phyloP scores from a whole-genome alignment of 2,113 vertebrate species.

The Bubo bubo region DNA sequence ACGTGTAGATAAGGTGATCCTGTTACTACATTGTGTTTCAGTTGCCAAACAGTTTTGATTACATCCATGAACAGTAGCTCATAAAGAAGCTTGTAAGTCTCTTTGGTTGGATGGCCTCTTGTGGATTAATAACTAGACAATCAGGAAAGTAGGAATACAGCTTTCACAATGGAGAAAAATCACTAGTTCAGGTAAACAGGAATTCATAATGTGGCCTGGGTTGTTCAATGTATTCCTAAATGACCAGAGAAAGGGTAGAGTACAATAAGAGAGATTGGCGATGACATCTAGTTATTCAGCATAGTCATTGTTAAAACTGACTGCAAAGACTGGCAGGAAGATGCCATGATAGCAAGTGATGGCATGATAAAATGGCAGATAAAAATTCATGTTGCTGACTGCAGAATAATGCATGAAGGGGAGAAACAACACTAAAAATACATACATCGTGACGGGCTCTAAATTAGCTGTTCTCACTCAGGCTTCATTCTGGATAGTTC shows the following conservation, averaged over 20 bases:
- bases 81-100: background rate
- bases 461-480: conserved; percentile 3
- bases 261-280: background rate
- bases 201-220: background rate
- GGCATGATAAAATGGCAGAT: background rate
- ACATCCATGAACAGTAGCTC: background rate
- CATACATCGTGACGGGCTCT: background rate
- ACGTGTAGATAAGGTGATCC: background rate
- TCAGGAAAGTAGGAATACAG: background rate
- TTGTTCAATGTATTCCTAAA: background rate
- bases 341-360: background rate
- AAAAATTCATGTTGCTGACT: background rate
- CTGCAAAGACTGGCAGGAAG: background rate
- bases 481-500: background rate
- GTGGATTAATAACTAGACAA: background rate
- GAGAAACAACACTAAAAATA: background rate
- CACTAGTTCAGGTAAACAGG: background rate
- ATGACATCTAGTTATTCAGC: background rate
- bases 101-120: background rate
- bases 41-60: background rate
- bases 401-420: background rate
- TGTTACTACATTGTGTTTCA: background rate
- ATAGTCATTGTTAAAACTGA: background rate
- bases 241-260: background rate
- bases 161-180: background rate